Evolutionary conservation across 1,140 invertebrate species (phyloP).

Genomic region (Drosophila repletoides): DNA sequence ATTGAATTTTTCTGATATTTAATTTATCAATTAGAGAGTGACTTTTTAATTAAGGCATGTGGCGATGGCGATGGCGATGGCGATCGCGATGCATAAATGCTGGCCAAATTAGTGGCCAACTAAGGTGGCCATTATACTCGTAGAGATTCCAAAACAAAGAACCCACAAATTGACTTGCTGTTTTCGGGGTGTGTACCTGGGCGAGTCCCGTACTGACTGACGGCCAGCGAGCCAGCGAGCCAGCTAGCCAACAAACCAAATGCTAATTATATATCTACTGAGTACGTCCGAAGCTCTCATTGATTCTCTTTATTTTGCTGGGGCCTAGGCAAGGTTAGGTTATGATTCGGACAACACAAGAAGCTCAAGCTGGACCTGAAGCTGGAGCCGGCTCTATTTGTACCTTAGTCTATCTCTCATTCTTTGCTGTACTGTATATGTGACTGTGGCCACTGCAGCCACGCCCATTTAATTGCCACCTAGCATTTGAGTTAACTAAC

Average conservation of each 20-base stretch:
- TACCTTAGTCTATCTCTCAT: background rate
- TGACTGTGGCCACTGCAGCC: conserved; percentile 30
- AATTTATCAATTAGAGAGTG: conserved; percentile 74
- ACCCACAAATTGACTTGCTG: conserved; percentile 62
- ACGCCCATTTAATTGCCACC: conserved; percentile 79
- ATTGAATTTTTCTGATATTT: conserved; percentile 63
- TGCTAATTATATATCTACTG: conserved; percentile 74
- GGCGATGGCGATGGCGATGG: too few species aligned
- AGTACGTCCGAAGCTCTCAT: conserved; percentile 49
- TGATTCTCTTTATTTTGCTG: conserved; percentile 34
- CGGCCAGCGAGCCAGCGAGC: background rate
- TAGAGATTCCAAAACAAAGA: conserved; percentile 54
- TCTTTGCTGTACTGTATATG: conserved; percentile 3
- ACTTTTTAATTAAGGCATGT: conserved; percentile 61
- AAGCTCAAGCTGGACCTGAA: conserved; percentile 13
- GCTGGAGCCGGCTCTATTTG: conserved; percentile 12
- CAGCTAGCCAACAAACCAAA: conserved; percentile 52
- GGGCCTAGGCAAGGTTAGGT: conserved; percentile 38
- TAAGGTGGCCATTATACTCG: conserved; percentile 39
- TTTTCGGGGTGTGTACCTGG: conserved; percentile 72
- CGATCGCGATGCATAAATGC: conserved; percentile 37
- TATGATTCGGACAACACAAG: conserved; percentile 39
- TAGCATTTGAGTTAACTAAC: conserved; percentile 80
- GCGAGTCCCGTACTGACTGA: conserved; percentile 51
- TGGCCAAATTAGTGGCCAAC: conserved; percentile 64